A percentile compares a stretch with the other conserved stretches of the same genome.
Evolutionary conservation across 2,888 invertebrate genomes (phyloP).

Genomic region (Patella pellucida): DNA sequence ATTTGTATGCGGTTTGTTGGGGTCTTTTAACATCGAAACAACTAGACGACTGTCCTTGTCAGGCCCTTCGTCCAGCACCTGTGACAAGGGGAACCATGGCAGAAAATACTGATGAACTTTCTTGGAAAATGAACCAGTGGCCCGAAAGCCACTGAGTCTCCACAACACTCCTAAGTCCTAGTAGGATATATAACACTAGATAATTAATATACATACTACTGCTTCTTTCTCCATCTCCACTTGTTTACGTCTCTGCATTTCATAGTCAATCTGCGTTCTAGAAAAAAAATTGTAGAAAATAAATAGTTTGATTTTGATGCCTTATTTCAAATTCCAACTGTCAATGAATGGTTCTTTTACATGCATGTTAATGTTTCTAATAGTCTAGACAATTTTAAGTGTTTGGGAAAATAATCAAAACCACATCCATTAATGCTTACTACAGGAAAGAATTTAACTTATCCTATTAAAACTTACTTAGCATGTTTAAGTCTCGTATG

Average conservation of each 20-base stretch:
- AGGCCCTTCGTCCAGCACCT: no score
- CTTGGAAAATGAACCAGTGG: no score
- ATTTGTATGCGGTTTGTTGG: no score
- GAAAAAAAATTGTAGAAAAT: slow-evolving; percentile 18
- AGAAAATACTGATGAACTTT: no score
- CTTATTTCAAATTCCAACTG: no score
- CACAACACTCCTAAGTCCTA: no score
- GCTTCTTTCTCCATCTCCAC: slow-evolving; percentile 82
- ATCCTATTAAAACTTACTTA: slow-evolving; percentile 44
- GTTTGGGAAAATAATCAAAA: background rate
- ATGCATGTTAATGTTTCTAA: background rate
- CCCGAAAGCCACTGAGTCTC: no score
- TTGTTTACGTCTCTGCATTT: slow-evolving; percentile 80
- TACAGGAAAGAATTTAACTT: background rate
- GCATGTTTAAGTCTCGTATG: slow-evolving; percentile 84
- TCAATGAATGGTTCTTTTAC: background rate
- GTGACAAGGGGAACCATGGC: no score
- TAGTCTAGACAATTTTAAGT: slow-evolving; percentile 1
- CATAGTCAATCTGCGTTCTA: slow-evolving; percentile 83
- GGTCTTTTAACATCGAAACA: no score
- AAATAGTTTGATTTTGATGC: no score
- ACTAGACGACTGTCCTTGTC: no score
- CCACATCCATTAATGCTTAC: background rate
- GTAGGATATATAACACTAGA: no score
- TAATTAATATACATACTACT: slow-evolving; percentile 74